Percentiles rank a stretch among this genome's conserved stretches.
Evolutionary conservation across 2,888 invertebrate species (phyloP).

Genomic region (Acleris holmiana): DNA sequence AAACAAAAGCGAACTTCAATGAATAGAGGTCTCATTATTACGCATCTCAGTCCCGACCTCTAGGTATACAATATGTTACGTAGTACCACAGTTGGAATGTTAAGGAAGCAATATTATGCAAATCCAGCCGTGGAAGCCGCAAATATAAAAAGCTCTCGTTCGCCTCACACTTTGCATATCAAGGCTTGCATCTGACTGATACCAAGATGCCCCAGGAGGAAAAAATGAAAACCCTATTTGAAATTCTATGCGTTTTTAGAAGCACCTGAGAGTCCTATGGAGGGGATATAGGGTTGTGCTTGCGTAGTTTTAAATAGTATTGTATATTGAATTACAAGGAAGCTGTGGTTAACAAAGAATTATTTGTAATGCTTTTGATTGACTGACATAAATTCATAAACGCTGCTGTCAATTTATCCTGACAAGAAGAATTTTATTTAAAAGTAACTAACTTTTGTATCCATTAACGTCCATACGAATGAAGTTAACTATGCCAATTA

Average conservation of each 20-base stretch:
- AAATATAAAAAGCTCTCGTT: conserved; percentile 82
- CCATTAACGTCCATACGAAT: no score
- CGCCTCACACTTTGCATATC: conserved; percentile 81
- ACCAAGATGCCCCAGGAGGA: conserved; percentile 75
- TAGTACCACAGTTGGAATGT: conserved; percentile 71
- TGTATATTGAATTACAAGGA: neutral
- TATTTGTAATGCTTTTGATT: no score
- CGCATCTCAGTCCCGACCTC: conserved; percentile 39
- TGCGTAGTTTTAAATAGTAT: neutral
- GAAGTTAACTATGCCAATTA: no score
- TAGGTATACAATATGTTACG: conserved; percentile 63
- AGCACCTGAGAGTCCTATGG: conserved; percentile 59
- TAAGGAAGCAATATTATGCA: conserved; percentile 85
- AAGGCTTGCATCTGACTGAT: conserved; percentile 82
- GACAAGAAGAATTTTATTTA: no score
- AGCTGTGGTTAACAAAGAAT: no score
- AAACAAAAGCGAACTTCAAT: conserved; percentile 20
- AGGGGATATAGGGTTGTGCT: conserved; percentile 18
- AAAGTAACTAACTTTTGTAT: no score
- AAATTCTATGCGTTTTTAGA: conserved; percentile 78
- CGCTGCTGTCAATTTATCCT: no score
- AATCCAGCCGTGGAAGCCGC: conserved; percentile 78
- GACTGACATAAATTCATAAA: no score
- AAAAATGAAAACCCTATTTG: conserved; percentile 81
- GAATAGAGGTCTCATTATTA: conserved; percentile 38